phyloP scores from a whole-genome alignment of 2,888 invertebrate genomes.

The Troides oblongomaculatus region DNA sequence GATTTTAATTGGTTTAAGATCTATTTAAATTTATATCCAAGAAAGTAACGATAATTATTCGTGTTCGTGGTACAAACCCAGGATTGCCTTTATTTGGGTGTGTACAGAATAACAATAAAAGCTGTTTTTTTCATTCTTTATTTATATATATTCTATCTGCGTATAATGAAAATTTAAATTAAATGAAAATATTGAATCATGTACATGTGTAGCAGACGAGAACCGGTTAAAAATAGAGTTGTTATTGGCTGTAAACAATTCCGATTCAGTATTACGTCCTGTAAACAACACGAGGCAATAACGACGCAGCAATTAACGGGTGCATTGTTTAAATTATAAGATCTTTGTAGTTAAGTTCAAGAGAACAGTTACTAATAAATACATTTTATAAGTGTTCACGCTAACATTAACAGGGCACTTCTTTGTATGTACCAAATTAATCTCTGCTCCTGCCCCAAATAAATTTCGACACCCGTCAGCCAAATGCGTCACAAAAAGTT shows the following conservation, averaged over 20 bases:
- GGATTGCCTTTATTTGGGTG: too few relatives aligned
- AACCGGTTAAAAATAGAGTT: constrained; percentile 20
- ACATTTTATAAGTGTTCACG: constrained; percentile 67
- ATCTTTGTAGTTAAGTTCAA: constrained; percentile 49
- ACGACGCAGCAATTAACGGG: constrained; percentile 57
- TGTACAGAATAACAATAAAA: too few relatives aligned
- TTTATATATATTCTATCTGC: too few relatives aligned
- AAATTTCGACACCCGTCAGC: constrained; percentile 66
- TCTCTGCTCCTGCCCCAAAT: constrained; percentile 66
- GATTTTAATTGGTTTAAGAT: too few relatives aligned
- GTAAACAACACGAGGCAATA: constrained; percentile 52
- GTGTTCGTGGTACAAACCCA: too few relatives aligned
- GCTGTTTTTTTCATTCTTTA: too few relatives aligned
- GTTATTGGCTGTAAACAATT: constrained; percentile 35
- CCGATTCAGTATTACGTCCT: constrained; percentile 29
- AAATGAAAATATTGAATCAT: neutral
- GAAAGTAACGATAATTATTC: too few relatives aligned
- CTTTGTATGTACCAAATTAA: constrained; percentile 68
- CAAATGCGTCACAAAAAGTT: constrained; percentile 63
- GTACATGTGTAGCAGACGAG: neutral
- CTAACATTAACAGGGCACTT: constrained; percentile 57
- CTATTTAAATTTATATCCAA: too few relatives aligned
- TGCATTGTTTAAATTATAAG: constrained; percentile 60
- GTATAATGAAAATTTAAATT: neutral
- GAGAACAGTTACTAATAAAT: constrained; percentile 64